Conservation (phyloP, 2,113 vertebrate species). For the Kryptolebias marmoratus region DNA sequence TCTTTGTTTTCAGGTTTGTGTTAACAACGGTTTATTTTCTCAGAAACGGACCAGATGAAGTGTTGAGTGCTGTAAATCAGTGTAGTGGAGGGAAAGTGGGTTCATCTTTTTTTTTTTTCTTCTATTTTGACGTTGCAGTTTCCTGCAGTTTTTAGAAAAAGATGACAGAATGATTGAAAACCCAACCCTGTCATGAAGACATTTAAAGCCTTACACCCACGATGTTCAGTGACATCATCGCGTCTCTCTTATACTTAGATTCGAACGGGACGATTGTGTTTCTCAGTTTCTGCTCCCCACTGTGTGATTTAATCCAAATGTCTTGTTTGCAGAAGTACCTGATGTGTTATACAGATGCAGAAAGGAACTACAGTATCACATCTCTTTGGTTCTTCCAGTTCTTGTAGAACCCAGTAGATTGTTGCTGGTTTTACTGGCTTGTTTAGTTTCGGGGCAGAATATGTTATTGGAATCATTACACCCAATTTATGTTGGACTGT, state of each 20-base stretch:
- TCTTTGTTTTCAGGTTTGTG: slow-evolving; percentile 33
- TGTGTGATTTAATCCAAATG: not conserved
- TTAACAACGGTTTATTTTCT: slow-evolving; percentile 24
- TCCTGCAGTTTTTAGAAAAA: not conserved
- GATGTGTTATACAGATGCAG: not conserved
- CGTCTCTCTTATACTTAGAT: not conserved
- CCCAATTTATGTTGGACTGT: slow-evolving; percentile 51
- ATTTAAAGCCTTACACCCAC: not conserved
- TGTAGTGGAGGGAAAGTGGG: not conserved
- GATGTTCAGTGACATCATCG: slow-evolving; percentile 5
- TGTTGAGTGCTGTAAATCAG: slow-evolving; percentile 45
- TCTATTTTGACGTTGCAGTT: not conserved
- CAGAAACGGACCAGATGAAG: slow-evolving; percentile 19
- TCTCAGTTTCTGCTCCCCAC: too few species aligned
- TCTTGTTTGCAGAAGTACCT: not conserved
- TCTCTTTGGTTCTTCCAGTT: slow-evolving; percentile 23
- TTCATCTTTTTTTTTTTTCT: slow-evolving; percentile 7
- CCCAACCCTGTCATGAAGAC: not conserved
- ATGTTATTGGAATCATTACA: slow-evolving; percentile 33
- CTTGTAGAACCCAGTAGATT: slow-evolving; percentile 24
- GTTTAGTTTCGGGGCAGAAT: slow-evolving; percentile 26
- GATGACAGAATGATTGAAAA: not conserved
- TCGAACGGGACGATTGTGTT: too few species aligned
- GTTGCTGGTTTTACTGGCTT: slow-evolving; percentile 35
- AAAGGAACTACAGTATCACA: slow-evolving; percentile 1